These are phyloP conservation scores for Rissa tridactyla DNA, from an alignment of 2,113 vertebrate species.

Conservation along the genomic window DNA sequence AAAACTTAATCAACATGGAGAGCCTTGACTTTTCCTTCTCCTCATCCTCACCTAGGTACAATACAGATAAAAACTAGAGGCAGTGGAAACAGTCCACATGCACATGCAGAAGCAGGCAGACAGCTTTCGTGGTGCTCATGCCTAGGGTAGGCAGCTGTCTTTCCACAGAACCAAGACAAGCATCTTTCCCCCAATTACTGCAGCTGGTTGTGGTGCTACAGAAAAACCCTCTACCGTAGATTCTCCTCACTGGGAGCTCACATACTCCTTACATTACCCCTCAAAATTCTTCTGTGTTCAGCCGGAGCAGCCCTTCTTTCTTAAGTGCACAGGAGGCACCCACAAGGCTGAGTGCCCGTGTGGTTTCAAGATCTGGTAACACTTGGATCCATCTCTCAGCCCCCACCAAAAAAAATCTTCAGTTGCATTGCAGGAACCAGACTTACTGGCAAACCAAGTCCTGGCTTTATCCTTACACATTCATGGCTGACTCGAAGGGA, in stretches of 20 bases:
- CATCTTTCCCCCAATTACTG: background rate
- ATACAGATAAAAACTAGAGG: background rate
- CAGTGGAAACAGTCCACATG: background rate
- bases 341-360: background rate
- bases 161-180: background rate
- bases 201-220: background rate
- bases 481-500: background rate
- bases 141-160: background rate
- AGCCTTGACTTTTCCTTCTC: background rate
- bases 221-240: background rate
- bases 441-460: background rate
- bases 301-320: background rate
- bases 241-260: background rate
- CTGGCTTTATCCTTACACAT: background rate
- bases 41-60: background rate
- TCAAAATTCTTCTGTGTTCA: fast-evolving
- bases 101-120: background rate
- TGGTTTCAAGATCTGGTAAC: background rate
- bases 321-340: background rate
- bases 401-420: background rate
- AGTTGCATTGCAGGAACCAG: background rate
- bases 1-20: fast-evolving
- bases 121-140: background rate
- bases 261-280: fast-evolving
- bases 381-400: background rate